Evolutionary conservation across 1,140 invertebrate genomes (phyloP).

Genomic region (Hyles vespertilio): DNA sequence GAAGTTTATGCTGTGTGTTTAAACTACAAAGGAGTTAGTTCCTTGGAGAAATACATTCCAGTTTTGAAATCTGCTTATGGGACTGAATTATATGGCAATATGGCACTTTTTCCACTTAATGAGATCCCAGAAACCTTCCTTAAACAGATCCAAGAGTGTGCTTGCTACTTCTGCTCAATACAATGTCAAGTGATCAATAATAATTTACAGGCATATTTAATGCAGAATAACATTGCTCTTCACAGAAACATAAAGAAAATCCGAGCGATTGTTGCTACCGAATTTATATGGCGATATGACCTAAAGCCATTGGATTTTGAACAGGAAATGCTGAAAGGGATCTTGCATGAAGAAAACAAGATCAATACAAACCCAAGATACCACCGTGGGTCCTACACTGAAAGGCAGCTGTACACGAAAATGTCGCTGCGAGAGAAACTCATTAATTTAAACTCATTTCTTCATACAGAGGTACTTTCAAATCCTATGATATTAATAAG

Average conservation of each 20-base stretch:
- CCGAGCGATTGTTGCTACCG: conserved; percentile 61
- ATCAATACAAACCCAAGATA: conserved; percentile 68
- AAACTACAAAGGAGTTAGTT: conserved; percentile 77
- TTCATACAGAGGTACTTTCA: conserved; percentile 50
- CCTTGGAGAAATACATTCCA: conserved; percentile 62
- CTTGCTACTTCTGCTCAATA: conserved; percentile 78
- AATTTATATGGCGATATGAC: conserved; percentile 75
- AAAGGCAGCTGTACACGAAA: conserved; percentile 67
- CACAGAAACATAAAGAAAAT: conserved; percentile 70
- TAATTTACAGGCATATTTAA: conserved; percentile 79
- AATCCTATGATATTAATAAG: conserved; percentile 55
- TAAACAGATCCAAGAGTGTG: conserved; percentile 80
- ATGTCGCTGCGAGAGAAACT: conserved; percentile 70
- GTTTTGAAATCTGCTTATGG: conserved; percentile 75
- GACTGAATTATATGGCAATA: conserved; percentile 53
- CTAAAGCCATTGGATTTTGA: conserved; percentile 60
- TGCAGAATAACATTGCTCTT: conserved; percentile 65
- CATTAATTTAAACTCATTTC: conserved; percentile 49
- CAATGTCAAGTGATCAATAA: conserved; percentile 80
- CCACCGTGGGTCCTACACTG: conserved; percentile 72
- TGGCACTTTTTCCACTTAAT: conserved; percentile 78
- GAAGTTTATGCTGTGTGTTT: conserved; percentile 92
- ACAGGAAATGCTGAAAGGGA: conserved; percentile 62
- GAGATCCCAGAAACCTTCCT: conserved; percentile 82
- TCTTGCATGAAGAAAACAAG: conserved; percentile 61